phyloP scores from a whole-genome alignment of 2,113 vertebrate species.

The Seriola dumerili region DNA sequence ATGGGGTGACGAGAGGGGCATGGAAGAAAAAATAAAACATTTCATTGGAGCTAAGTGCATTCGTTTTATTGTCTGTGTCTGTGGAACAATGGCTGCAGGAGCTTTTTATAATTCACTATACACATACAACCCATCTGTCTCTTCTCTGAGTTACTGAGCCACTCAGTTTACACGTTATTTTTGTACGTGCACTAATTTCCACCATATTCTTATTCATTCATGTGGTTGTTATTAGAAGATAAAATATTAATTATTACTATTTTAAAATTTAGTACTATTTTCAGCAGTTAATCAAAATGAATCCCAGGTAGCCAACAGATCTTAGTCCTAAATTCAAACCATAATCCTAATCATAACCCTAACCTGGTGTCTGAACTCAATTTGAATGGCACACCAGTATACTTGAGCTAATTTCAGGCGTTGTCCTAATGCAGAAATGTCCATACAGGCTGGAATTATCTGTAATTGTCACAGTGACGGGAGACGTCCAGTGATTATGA shows the following conservation, averaged over 20 bases:
- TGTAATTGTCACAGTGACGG: no score
- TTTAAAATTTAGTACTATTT: not conserved
- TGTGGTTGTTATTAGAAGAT: conserved; percentile 10
- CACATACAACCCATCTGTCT: not conserved
- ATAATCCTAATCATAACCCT: not conserved
- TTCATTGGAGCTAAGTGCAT: conserved; percentile 2
- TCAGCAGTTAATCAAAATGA: not conserved
- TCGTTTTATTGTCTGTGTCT: not conserved
- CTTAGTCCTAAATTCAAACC: not conserved
- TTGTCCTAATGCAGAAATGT: no score
- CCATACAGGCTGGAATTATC: no score
- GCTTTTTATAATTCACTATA: not conserved
- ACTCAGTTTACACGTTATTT: conserved; percentile 6
- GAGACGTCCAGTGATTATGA: no score
- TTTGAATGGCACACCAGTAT: not conserved
- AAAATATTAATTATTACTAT: not conserved
- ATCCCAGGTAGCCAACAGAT: not conserved
- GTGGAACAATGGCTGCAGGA: not conserved
- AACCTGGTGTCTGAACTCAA: not conserved
- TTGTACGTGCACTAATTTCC: not conserved
- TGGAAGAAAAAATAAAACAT: conserved; percentile 10
- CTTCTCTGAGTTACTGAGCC: conserved; percentile 24
- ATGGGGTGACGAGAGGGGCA: not conserved
- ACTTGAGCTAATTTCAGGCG: not conserved
- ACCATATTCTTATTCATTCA: not conserved